Conservation (phyloP, 2,797 vertebrate genomes). For the Phrynocephalus guinanensis region DNA sequence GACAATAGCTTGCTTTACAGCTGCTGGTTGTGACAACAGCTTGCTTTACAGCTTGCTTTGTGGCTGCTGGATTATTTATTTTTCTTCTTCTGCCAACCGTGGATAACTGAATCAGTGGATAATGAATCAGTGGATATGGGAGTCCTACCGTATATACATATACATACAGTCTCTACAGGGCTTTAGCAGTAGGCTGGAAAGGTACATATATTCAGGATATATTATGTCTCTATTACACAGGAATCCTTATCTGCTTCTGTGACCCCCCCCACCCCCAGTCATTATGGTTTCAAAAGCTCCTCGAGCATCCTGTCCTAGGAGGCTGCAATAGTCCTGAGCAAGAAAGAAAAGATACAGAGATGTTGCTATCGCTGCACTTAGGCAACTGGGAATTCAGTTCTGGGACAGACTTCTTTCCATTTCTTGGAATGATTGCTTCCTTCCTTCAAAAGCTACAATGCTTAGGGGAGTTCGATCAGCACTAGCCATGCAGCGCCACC, state of each 20-base stretch:
- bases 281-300: slow-evolving; percentile 59
- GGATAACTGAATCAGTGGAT: too few relatives aligned
- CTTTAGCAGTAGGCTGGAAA: slow-evolving; percentile 59
- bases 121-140: too few relatives aligned
- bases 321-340: slow-evolving; percentile 18
- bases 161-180: slow-evolving; percentile 75
- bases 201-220: slow-evolving; percentile 62
- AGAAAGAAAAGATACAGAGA: slow-evolving; percentile 28
- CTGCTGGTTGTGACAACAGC: too few relatives aligned
- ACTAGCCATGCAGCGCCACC: slow-evolving; percentile 79
- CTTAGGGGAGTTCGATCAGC: slow-evolving; percentile 61
- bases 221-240: slow-evolving; percentile 62
- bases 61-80: too few relatives aligned
- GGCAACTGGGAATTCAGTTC: slow-evolving; percentile 55
- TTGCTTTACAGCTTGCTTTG: too few relatives aligned
- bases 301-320: slow-evolving; percentile 35
- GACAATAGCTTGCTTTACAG: too few relatives aligned
- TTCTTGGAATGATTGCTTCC: slow-evolving; percentile 23
- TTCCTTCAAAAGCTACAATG: slow-evolving; percentile 60
- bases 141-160: too few relatives aligned
- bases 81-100: too few relatives aligned
- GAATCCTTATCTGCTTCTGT: slow-evolving; percentile 34
- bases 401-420: background rate
- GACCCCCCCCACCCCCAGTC: slow-evolving; percentile 13
- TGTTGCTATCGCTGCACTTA: slow-evolving; percentile 39